A percentile compares a stretch with the other conserved stretches of the same genome.
Evolutionary conservation across 92 coral and sea anemone genomes (phyloP).

Genomic region (Bergia puertoricense): DNA sequence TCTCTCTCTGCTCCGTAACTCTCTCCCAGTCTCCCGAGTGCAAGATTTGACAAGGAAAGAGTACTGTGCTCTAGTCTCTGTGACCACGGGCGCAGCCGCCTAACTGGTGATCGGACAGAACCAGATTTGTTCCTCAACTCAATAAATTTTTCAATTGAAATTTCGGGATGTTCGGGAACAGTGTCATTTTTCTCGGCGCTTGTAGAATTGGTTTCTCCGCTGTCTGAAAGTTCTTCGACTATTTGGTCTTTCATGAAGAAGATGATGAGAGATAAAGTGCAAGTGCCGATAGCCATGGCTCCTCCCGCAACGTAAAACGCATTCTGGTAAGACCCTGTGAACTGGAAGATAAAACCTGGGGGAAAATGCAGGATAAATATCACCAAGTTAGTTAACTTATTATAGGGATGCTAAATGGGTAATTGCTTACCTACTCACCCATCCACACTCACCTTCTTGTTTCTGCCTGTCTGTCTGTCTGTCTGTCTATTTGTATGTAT

Average conservation of each 20-base stretch:
- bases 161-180: background rate
- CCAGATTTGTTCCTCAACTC: constrained; percentile 43
- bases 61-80: constrained; percentile 51
- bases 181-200: background rate
- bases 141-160: constrained; percentile 28
- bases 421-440: background rate
- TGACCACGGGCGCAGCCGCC: constrained; percentile 47
- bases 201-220: constrained; percentile 34
- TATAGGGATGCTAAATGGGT: background rate
- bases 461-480: background rate
- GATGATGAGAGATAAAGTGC: constrained; percentile 62
- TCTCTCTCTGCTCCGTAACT: constrained; percentile 58
- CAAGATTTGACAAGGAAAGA: constrained; percentile 62
- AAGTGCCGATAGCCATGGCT: constrained; percentile 73
- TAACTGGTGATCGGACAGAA: constrained; percentile 33
- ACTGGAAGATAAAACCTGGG: constrained; percentile 60
- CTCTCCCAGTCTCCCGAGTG: constrained; percentile 73
- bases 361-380: background rate
- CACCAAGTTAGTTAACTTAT: background rate
- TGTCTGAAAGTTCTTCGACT: constrained; percentile 14
- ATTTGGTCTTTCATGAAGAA: constrained; percentile 51
- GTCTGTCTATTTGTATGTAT: no score
- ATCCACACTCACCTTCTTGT: background rate
- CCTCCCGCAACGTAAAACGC: constrained; percentile 93
- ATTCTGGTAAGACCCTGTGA: constrained; percentile 80